Percentiles rank a stretch among this genome's conserved stretches.
These are phyloP conservation scores for Luehdorfia chinensis DNA, from an alignment of 1,140 invertebrate species.

Conservation along the genomic window DNA sequence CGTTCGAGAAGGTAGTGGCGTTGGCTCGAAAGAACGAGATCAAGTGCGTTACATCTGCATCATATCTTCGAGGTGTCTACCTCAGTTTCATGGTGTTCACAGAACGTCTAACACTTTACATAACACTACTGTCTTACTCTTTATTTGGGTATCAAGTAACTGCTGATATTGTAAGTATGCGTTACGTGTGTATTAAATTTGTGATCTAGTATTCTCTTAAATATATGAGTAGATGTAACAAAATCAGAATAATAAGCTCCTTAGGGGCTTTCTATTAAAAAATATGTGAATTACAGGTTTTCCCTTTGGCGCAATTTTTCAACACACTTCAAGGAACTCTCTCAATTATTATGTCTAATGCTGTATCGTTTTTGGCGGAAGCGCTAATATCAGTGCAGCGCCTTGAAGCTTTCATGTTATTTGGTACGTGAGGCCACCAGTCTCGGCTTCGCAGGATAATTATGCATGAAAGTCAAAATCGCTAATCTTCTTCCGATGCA, in stretches of 20 bases:
- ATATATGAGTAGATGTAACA: too few relatives aligned
- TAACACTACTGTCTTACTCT: slow-evolving; percentile 84
- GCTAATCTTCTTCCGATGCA: slow-evolving; percentile 17
- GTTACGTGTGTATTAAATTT: slow-evolving; percentile 5
- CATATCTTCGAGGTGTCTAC: slow-evolving; percentile 85
- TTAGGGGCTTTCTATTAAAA: neutral
- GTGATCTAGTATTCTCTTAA: too few relatives aligned
- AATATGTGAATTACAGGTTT: slow-evolving; percentile 63
- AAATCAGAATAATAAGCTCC: too few relatives aligned
- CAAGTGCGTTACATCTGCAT: slow-evolving; percentile 81
- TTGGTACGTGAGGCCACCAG: slow-evolving; percentile 78
- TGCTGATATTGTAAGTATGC: slow-evolving; percentile 80
- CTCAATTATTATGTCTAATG: slow-evolving; percentile 87
- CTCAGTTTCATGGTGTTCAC: slow-evolving; percentile 84
- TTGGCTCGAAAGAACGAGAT: slow-evolving; percentile 79
- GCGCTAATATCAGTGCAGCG: slow-evolving; percentile 83
- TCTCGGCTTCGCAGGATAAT: slow-evolving; percentile 27
- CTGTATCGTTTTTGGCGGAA: slow-evolving; percentile 83
- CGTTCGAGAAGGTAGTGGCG: slow-evolving; percentile 80
- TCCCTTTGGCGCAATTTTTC: slow-evolving; percentile 76
- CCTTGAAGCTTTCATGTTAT: slow-evolving; percentile 80
- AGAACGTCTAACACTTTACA: slow-evolving; percentile 84
- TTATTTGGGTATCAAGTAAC: slow-evolving; percentile 82
- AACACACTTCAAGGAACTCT: slow-evolving; percentile 74
- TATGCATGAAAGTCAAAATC: slow-evolving; percentile 28